phyloP scores from a whole-genome alignment of 2,797 vertebrate species.

The Ctenopoma multispine region DNA sequence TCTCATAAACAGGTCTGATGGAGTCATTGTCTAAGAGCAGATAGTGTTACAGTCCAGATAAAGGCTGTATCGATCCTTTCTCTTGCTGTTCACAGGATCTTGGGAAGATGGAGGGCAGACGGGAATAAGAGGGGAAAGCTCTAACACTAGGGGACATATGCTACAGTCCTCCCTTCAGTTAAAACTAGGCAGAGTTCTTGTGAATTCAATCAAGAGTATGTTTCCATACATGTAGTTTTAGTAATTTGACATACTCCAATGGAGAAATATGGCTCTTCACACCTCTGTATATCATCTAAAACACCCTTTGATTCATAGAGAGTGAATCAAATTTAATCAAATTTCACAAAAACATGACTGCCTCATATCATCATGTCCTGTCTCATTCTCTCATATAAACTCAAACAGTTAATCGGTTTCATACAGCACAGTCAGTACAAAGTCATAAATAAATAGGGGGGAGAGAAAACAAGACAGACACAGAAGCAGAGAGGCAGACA shows the following conservation, averaged over 20 bases:
- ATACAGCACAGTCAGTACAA: constrained; percentile 54
- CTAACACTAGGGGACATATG: constrained; percentile 12
- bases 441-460: constrained; percentile 69
- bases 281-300: constrained; percentile 11
- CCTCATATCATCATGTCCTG: constrained; percentile 67
- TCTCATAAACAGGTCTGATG: constrained; percentile 80
- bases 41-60: constrained; percentile 80
- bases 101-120: constrained; percentile 44
- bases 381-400: constrained; percentile 58
- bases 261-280: neutral
- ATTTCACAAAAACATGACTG: constrained; percentile 48
- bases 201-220: neutral
- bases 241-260: constrained; percentile 4
- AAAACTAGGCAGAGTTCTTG: neutral
- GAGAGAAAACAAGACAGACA: constrained; percentile 71
- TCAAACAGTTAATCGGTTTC: constrained; percentile 57
- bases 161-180: constrained; percentile 36
- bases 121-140: constrained; percentile 29
- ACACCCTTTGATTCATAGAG: constrained; percentile 18
- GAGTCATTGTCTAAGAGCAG: constrained; percentile 80
- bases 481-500: constrained; percentile 67
- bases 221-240: constrained; percentile 2
- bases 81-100: constrained; percentile 65
- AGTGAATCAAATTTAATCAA: constrained; percentile 17
- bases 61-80: constrained; percentile 77